Conservation (phyloP, 2,113 vertebrate species). For the Baryphthengus martii region DNA sequence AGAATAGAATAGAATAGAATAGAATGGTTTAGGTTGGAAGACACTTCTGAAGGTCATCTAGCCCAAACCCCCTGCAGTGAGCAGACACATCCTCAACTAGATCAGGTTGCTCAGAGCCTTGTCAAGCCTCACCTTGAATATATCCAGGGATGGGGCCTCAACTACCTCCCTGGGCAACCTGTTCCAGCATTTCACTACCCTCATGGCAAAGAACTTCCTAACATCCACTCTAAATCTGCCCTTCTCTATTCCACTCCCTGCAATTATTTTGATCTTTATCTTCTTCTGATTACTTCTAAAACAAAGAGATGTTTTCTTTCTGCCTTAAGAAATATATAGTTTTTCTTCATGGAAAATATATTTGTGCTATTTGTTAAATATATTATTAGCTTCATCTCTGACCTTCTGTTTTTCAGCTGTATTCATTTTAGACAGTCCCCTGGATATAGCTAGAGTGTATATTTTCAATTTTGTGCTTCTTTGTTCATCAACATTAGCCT, state of each 20-base stretch:
- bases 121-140: too few species aligned
- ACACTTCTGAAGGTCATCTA: too few species aligned
- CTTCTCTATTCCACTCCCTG: background rate
- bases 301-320: constrained; percentile 27
- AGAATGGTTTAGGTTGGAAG: too few species aligned
- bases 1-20: too few species aligned
- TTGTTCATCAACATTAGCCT: constrained; percentile 60
- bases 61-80: too few species aligned
- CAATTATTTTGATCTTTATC: background rate
- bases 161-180: too few species aligned
- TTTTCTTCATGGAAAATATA: background rate
- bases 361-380: background rate
- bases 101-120: too few species aligned
- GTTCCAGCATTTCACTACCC: too few species aligned
- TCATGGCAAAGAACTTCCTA: too few species aligned
- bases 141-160: too few species aligned
- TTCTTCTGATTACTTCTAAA: constrained; percentile 32
- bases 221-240: too few species aligned
- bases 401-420: background rate
- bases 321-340: background rate
- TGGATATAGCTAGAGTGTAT: background rate
- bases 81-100: too few species aligned
- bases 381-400: background rate
- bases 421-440: background rate
- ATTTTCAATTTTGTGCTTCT: constrained; percentile 27